Conservation (phyloP, 1,140 invertebrate species). For the Sitobion miscanthi region DNA sequence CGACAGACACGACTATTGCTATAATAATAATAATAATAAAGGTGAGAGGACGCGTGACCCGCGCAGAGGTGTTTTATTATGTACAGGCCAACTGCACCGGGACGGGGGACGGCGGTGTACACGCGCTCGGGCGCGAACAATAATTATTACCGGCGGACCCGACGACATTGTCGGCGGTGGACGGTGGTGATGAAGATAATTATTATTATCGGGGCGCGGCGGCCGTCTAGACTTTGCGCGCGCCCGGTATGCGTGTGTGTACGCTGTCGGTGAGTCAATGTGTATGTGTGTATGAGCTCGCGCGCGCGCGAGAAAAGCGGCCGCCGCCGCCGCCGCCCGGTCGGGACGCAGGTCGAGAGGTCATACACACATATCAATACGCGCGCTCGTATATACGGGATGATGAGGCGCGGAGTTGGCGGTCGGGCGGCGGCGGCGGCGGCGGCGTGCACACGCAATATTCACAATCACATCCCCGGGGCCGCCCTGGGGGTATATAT, state of each 20-base stretch:
- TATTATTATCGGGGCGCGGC: conserved; percentile 11
- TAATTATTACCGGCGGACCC: background rate
- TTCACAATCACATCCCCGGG: conserved; percentile 44
- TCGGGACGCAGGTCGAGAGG: conserved; percentile 35
- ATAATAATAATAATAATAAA: background rate
- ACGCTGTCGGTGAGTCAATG: background rate
- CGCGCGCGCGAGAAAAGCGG: background rate
- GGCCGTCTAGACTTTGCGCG: conserved; percentile 45
- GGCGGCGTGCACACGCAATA: background rate
- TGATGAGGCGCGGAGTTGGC: background rate
- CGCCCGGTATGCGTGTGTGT: background rate
- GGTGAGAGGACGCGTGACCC: background rate
- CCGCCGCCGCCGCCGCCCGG: conserved; percentile 14
- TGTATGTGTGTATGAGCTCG: background rate
- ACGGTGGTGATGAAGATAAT: background rate
- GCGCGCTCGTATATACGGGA: no score
- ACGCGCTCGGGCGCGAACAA: background rate
- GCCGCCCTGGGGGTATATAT: conserved; percentile 17
- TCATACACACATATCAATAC: conserved; percentile 46
- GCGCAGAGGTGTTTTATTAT: no score
- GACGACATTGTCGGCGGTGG: conserved; percentile 13
- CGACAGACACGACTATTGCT: background rate
- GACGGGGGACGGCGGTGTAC: background rate
- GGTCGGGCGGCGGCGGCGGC: background rate
- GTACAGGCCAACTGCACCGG: background rate